phyloP scores from a whole-genome alignment of 2,888 invertebrate genomes.

The Rotaria magnacalcarata region DNA sequence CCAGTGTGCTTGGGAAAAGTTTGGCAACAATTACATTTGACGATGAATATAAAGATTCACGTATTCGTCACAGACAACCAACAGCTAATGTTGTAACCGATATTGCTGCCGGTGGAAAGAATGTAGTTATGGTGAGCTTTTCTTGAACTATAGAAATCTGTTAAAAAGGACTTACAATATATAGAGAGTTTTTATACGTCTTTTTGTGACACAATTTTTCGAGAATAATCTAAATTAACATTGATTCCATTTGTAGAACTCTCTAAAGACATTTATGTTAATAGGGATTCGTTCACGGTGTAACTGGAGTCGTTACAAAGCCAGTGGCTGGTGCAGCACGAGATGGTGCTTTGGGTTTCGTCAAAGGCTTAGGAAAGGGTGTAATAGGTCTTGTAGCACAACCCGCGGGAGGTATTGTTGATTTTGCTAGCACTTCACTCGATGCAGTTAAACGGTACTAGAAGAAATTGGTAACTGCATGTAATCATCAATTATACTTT shows the following conservation, averaged over 20 bases:
- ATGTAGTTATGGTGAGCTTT: not conserved
- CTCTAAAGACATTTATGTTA: not conserved
- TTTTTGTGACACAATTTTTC: too few relatives aligned
- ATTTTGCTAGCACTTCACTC: conserved; percentile 53
- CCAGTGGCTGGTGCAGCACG: conserved; percentile 88
- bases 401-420: conserved; percentile 87
- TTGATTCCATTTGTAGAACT: too few relatives aligned
- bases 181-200: too few relatives aligned
- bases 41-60: conserved; percentile 84
- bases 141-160: too few relatives aligned
- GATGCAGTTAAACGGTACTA: conserved; percentile 9
- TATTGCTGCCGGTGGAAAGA: not conserved
- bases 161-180: too few relatives aligned
- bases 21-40: conserved; percentile 88
- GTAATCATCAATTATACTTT: not conserved
- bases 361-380: conserved; percentile 57
- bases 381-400: conserved; percentile 96
- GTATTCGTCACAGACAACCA: not conserved
- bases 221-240: too few relatives aligned
- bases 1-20: conserved; percentile 70
- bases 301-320: conserved; percentile 91
- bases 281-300: conserved; percentile 81
- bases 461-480: too few relatives aligned
- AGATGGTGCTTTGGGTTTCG: conserved; percentile 65
- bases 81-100: not conserved